Evolutionary conservation across 2,113 vertebrate genomes (phyloP), one percentile per base, ranked within the genome.

Genomic region (Gallinago jamesoni): DNA sequence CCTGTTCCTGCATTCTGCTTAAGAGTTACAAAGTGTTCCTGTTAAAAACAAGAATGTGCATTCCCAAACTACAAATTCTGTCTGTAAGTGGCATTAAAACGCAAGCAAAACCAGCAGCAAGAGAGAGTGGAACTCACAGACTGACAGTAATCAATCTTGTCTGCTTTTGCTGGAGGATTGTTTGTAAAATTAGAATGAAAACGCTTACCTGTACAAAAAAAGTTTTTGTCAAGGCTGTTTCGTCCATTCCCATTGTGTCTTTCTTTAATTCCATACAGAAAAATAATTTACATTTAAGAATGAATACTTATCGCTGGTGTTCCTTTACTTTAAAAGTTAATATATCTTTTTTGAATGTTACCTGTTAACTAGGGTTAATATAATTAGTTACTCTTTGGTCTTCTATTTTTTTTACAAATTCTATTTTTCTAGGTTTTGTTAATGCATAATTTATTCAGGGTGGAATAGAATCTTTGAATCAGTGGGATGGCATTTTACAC

Each of bases 251-350:
- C 11, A 6, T 80, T 1, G 1, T 52, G 22, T 76, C 33, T 80
- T 50, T 72, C 41, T 52, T 20, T 76, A 30, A 15, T 47, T 82
- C 37, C 22, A 31, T 9, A 72, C 30, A 78, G 31, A 21, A 73
- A 48, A 52, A 76, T 56, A 35, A 53, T 33, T 47, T 43, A 10
- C 6, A 52, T 90, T 84, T 84, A 78, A 81, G 72, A 89, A 91
- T 48, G 56, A 59, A 39, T 3, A 2, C 8, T 74, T 85, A 21
- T 35, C 9, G 64, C 17, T 60, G 17, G 28, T 69, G 23, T 57
- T 92, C 35, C 79, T 85, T 93, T 86, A 43, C 50, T 86, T 80
- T 62, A 86, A 57, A 88, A 95, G 87, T 90, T 84, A 90, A 85
- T 69, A 12, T 14, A 43, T 84, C 52, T 27, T 93, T 85, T 94